Percentiles rank a stretch among this genome's conserved stretches.
Evolutionary conservation across 2,888 invertebrate genomes (phyloP).

Genomic region (Timandra comae): DNA sequence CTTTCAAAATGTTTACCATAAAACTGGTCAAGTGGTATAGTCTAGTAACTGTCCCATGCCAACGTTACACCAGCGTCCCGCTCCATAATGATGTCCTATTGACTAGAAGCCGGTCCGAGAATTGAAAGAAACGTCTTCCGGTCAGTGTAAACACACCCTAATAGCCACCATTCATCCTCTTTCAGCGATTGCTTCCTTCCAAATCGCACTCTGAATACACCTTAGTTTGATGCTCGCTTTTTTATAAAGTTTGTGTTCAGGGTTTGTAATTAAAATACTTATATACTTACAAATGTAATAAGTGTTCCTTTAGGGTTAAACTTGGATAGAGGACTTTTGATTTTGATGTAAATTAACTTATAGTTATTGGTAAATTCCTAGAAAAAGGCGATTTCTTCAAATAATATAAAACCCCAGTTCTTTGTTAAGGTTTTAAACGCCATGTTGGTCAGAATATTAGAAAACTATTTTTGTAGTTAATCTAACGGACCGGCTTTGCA

Average conservation of each 20-base stretch:
- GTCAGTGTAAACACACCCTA: constrained; percentile 65
- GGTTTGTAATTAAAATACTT: constrained; percentile 18
- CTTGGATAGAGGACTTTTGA: too few species aligned
- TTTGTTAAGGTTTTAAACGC: too few species aligned
- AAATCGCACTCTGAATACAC: constrained; percentile 14
- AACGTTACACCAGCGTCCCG: constrained; percentile 32
- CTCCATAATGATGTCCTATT: constrained; percentile 62
- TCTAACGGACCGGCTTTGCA: too few species aligned
- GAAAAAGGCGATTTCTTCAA: too few species aligned
- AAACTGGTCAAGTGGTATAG: neutral
- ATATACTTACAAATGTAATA: too few species aligned
- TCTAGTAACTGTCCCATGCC: constrained; percentile 11
- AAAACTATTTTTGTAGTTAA: too few species aligned
- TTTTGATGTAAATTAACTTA: too few species aligned
- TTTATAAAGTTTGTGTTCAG: neutral
- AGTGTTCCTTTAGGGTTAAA: too few species aligned
- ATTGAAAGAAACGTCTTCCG: constrained; percentile 66
- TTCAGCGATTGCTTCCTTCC: constrained; percentile 26
- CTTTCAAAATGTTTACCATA: too few species aligned
- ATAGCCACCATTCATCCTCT: constrained; percentile 41
- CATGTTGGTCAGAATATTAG: too few species aligned
- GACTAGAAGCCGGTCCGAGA: constrained; percentile 55
- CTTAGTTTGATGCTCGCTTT: neutral
- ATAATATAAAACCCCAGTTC: too few species aligned
- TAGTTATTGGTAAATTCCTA: too few species aligned